These are phyloP conservation scores for Andrena trimmerana DNA, from an alignment of 2,888 invertebrate species.

Conservation along the genomic window DNA sequence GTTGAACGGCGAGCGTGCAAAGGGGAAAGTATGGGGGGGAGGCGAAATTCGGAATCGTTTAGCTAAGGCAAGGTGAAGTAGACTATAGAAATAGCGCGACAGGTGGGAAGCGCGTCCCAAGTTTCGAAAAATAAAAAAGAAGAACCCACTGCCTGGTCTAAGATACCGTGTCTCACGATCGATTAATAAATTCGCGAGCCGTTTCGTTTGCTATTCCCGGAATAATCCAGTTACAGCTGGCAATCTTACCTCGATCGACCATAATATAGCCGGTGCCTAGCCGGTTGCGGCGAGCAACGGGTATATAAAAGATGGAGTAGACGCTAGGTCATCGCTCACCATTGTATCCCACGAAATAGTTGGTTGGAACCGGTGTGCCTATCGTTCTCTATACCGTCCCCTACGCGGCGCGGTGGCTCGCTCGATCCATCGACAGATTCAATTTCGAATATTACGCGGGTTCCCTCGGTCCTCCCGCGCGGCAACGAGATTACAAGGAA, in stretches of 20 bases:
- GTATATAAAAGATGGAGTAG: slow-evolving; percentile 26
- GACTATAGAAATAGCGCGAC: slow-evolving; percentile 67
- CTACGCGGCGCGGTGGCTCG: not conserved
- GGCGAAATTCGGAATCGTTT: slow-evolving; percentile 11
- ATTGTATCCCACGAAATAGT: slow-evolving; percentile 47
- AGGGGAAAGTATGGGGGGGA: not conserved
- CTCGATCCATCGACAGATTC: slow-evolving; percentile 56
- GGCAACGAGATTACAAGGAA: not conserved
- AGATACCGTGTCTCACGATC: slow-evolving; percentile 51
- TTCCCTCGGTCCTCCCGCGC: not conserved
- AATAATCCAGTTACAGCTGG: slow-evolving; percentile 66
- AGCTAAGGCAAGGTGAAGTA: slow-evolving; percentile 16
- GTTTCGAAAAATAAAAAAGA: slow-evolving; percentile 48
- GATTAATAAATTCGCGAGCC: slow-evolving; percentile 69
- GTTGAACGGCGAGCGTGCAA: not conserved
- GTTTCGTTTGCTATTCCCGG: slow-evolving; percentile 60
- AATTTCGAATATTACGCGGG: slow-evolving; percentile 6
- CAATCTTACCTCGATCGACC: slow-evolving; percentile 62
- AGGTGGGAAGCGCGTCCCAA: slow-evolving; percentile 75
- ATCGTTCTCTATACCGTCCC: not conserved
- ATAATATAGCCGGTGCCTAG: slow-evolving; percentile 34
- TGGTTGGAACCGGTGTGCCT: slow-evolving; percentile 33
- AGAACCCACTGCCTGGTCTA: slow-evolving; percentile 24
- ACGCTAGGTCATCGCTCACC: slow-evolving; percentile 49
- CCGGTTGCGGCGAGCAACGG: slow-evolving; percentile 8